These are phyloP conservation scores for Rhopalosiphum nymphaeae DNA, from an alignment of 2,888 invertebrate species.

Conservation along the genomic window DNA sequence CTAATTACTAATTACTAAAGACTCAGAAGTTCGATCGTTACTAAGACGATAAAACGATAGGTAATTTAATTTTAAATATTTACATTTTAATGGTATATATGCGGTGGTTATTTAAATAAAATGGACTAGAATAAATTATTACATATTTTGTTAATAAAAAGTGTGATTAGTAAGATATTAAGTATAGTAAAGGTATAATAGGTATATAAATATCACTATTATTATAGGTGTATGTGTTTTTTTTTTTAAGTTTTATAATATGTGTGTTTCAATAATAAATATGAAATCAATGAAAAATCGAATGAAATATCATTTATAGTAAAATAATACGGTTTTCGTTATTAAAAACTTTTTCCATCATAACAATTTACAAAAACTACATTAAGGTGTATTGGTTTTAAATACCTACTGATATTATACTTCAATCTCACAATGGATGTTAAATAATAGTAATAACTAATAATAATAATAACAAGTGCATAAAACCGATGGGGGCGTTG, in stretches of 20 bases:
- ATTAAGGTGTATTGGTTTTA: neutral
- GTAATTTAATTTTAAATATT: neutral
- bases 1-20: neutral
- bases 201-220: too few species aligned
- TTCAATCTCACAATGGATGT: neutral
- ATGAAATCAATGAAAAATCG: neutral
- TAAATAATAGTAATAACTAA: neutral
- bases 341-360: neutral
- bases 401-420: neutral
- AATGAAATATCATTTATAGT: neutral
- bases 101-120: neutral
- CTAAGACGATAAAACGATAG: neutral
- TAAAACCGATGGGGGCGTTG: conserved; percentile 30
- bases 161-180: neutral
- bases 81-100: neutral
- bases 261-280: neutral
- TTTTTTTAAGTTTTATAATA: neutral
- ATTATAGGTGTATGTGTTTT: neutral
- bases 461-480: neutral
- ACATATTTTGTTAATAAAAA: neutral
- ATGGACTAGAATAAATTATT: neutral
- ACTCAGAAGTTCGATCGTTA: neutral
- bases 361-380: neutral
- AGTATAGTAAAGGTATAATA: too few species aligned
- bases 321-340: neutral